Evolutionary conservation across 2,888 invertebrate genomes (phyloP), one percentile per base, ranked within the genome.

Genomic region (Tiliacea aurago): DNA sequence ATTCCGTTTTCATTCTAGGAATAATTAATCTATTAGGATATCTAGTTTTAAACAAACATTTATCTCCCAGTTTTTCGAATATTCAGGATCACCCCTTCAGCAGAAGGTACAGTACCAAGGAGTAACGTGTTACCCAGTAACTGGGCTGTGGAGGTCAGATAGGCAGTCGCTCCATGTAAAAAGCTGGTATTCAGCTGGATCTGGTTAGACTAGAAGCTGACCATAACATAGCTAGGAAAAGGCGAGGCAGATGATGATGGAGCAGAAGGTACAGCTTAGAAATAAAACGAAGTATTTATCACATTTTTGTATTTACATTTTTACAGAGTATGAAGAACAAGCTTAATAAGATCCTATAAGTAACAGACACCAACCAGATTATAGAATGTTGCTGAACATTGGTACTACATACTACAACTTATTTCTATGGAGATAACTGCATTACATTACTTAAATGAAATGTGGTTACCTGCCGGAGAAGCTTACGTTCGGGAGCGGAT

Each of bases 401-500:
- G 13, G 13, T 13, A 59, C 59, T 15, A 59, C n/a, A 28, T 28
- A n/a, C n/a, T 18, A 10, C 10, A 56, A 51, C n/a, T 23, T 53
- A 53, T 53, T 13, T 53, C 13, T 49, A 28, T 20, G 7, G 13
- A 45, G n/a, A 55, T 49, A 69, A 28, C 15, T 4, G 45, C 70
- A 37, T 71, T 70, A n/a, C 28, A 70, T 70, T 53, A 37, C 43
- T 33, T 1, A 45, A 67, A 67, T 67, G 9, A 15, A 45, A 67
- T 33, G 28, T 15, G 4, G 15, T 67, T 64, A 45, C n/a, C 64
- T 67, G n/a, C 41, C 11, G 15, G 15, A 65, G 23, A 33, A 45
- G 20, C 6, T 4, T 6, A 4, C 15, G 70, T 71, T 73, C 51
- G 73, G 51, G 45, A 10, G 45, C 51, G 59, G 73, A 72, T 56